Percentiles rank a stretch among this genome's conserved stretches.
phyloP scores from a whole-genome alignment of 2,113 vertebrate species.

The Spea multiplicata region DNA sequence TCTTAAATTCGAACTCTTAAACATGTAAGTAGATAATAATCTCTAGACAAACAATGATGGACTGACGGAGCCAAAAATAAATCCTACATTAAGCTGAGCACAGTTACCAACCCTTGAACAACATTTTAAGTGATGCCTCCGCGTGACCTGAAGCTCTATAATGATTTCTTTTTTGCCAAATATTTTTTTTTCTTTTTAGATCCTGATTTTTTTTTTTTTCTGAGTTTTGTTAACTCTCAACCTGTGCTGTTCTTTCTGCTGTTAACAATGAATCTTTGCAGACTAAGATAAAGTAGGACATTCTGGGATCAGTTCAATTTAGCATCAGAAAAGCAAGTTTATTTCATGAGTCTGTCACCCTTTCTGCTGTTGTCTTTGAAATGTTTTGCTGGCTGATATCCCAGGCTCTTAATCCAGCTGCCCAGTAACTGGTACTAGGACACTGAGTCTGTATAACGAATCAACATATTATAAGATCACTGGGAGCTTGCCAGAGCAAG shows the following conservation, averaged over 20 bases:
- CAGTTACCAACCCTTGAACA: not conserved
- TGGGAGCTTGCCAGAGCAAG: constrained; percentile 1
- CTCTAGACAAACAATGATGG: constrained; percentile 15
- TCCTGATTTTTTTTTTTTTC: not conserved
- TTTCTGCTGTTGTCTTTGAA: constrained; percentile 10
- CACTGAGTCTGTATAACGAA: constrained; percentile 13
- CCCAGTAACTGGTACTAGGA: constrained; percentile 13
- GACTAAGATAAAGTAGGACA: constrained; percentile 1
- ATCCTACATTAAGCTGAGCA: constrained; percentile 4
- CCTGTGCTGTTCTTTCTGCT: not conserved
- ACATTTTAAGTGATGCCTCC: not conserved
- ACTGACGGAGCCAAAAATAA: not conserved
- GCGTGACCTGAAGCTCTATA: not conserved
- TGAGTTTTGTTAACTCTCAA: not conserved
- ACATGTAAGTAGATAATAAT: not conserved
- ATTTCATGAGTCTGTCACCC: constrained; percentile 5
- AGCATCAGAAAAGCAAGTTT: constrained; percentile 24
- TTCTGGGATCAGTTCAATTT: constrained; percentile 14
- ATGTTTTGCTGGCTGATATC: constrained; percentile 14
- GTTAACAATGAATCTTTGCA: not conserved
- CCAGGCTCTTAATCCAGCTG: constrained; percentile 18
- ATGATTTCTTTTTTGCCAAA: not conserved
- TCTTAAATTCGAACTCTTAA: not conserved
- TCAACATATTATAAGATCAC: constrained; percentile 8
- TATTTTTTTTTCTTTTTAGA: not conserved